phyloP scores from a whole-genome alignment of 2,888 invertebrate species.

The Agriopis leucophaearia region DNA sequence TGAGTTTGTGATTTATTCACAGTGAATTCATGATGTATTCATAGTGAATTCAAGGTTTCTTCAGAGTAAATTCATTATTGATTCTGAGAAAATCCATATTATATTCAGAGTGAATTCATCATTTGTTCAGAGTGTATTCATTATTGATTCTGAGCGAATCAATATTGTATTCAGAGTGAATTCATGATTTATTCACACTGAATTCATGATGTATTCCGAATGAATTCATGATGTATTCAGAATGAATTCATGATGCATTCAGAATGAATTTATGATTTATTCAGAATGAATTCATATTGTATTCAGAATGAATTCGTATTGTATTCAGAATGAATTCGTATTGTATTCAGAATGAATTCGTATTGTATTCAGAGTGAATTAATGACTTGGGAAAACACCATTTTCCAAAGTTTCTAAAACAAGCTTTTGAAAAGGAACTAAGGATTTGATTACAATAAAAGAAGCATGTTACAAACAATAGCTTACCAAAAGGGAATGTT shows the following conservation, averaged over 20 bases:
- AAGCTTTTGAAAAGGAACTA: neutral
- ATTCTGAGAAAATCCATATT: neutral
- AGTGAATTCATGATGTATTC: neutral
- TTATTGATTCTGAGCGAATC: neutral
- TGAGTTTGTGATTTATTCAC: neutral
- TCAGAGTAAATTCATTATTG: neutral
- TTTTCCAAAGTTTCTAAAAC: too few species aligned
- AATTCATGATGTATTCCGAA: neutral
- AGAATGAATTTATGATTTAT: neutral
- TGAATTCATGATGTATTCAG: neutral
- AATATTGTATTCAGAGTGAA: neutral
- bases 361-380: neutral
- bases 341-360: neutral
- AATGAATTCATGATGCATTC: neutral
- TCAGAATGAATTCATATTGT: neutral
- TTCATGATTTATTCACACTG: neutral
- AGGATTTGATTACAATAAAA: neutral
- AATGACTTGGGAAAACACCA: too few species aligned
- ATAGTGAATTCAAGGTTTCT: neutral
- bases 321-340: neutral
- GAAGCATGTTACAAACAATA: neutral
- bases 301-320: too few species aligned
- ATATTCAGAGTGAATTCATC: neutral
- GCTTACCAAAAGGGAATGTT: neutral
- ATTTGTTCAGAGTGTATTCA: neutral